These are phyloP conservation scores for Ciconia nigra DNA, from an alignment of 2,797 vertebrate species.

Conservation along the genomic window DNA sequence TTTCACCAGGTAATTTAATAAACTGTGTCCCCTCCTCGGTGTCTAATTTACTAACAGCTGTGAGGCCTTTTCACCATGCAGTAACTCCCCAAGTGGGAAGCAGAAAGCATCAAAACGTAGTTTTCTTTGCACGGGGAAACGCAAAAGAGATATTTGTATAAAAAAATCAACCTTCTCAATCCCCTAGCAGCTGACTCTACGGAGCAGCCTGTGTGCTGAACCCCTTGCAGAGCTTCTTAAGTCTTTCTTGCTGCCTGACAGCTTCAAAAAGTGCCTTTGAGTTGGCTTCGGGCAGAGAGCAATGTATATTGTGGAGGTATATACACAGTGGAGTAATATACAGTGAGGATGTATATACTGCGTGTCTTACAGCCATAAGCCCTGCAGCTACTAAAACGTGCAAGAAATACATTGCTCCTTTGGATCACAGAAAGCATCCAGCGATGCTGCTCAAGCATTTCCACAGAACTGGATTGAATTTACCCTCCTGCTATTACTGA, in stretches of 20 bases:
- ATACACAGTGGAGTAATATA: too few relatives aligned
- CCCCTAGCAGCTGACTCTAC: neutral
- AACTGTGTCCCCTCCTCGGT: slow-evolving; percentile 17
- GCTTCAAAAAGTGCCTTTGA: fast-evolving
- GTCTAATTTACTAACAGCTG: neutral
- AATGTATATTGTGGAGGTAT: too few relatives aligned
- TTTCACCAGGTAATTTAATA: neutral
- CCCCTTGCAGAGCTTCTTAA: neutral
- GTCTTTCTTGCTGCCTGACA: neutral
- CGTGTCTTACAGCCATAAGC: neutral
- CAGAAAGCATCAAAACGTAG: neutral
- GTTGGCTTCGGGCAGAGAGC: neutral
- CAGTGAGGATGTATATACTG: neutral
- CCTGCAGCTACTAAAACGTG: neutral
- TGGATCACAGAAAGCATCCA: neutral
- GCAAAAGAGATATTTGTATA: neutral
- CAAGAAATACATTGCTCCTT: neutral
- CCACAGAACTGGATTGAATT: neutral
- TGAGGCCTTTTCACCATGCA: neutral
- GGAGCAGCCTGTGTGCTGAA: neutral
- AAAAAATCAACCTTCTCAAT: neutral
- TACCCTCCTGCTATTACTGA: neutral
- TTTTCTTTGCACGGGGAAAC: neutral
- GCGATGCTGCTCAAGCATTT: neutral
- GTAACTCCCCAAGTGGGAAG: neutral